These are phyloP conservation scores for Aricia artaxerxes DNA, from an alignment of 2,888 invertebrate genomes.

Conservation along the genomic window DNA sequence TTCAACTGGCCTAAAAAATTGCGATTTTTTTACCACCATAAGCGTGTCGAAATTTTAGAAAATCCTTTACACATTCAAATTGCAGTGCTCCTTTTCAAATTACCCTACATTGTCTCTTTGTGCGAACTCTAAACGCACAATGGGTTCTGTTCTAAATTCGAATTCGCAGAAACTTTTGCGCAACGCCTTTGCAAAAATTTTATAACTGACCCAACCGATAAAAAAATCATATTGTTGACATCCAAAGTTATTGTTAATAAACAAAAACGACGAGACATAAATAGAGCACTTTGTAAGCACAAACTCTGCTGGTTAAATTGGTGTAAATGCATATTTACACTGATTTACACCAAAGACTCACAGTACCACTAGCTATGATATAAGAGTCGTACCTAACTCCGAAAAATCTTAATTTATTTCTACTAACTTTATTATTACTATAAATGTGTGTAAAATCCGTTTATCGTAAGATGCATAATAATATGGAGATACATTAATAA, in stretches of 20 bases:
- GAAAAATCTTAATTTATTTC: not conserved
- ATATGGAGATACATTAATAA: no score
- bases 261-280: constrained; percentile 10
- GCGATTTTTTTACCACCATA: constrained; percentile 38
- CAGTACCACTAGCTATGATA: not conserved
- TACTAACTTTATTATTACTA: not conserved
- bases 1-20: constrained; percentile 12
- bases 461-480: no score
- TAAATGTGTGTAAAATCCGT: no score
- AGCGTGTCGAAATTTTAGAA: constrained; percentile 48
- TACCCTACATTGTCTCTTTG: constrained; percentile 47
- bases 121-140: constrained; percentile 56
- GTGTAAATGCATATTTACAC: not conserved
- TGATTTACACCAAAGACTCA: no score
- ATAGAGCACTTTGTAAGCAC: constrained; percentile 2
- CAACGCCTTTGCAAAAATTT: constrained; percentile 53
- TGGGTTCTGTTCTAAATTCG: constrained; percentile 61
- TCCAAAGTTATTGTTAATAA: constrained; percentile 10
- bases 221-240: constrained; percentile 31
- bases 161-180: constrained; percentile 70
- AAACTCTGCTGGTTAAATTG: not conserved
- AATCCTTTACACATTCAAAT: constrained; percentile 49
- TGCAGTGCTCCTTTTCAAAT: constrained; percentile 52
- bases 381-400: not conserved
- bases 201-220: constrained; percentile 30